Percentiles rank a stretch among this genome's conserved stretches.
Evolutionary conservation across 2,888 invertebrate species (phyloP).

Genomic region (Strigamia crassipes): DNA sequence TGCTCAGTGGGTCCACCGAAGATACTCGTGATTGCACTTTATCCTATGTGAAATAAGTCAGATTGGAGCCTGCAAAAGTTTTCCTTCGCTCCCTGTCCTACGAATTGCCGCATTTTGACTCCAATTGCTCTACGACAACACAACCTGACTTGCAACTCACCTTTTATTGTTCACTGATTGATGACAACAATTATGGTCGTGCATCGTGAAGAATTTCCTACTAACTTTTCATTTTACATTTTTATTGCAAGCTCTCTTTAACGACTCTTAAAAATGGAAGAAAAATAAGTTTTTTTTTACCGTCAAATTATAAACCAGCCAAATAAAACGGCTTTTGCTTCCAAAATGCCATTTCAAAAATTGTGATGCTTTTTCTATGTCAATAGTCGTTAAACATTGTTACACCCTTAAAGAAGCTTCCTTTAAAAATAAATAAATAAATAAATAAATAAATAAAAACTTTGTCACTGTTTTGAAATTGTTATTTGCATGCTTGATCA

Average conservation of each 20-base stretch:
- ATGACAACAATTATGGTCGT: not conserved
- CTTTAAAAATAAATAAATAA: no score
- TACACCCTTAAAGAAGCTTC: no score
- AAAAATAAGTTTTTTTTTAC: no score
- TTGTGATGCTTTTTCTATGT: no score
- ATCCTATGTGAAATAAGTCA: slow-evolving; percentile 37
- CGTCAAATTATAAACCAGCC: no score
- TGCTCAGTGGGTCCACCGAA: slow-evolving; percentile 34
- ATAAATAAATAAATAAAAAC: no score
- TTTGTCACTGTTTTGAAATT: no score
- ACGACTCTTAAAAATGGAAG: not conserved
- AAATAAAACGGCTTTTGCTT: no score
- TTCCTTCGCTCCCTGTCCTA: slow-evolving; percentile 22
- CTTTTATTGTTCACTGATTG: slow-evolving; percentile 8
- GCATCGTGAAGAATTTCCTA: not conserved
- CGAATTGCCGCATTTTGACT: slow-evolving; percentile 34
- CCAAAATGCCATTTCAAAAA: no score
- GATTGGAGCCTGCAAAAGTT: slow-evolving; percentile 28
- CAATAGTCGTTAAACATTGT: no score
- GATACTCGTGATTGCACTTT: slow-evolving; percentile 37
- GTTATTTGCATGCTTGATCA: no score
- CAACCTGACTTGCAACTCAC: slow-evolving; percentile 15
- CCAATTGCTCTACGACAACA: slow-evolving; percentile 2
- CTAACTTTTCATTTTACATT: not conserved
- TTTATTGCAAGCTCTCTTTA: not conserved